Conservation (phyloP, 2,888 invertebrate genomes). For the Acronicta alni region DNA sequence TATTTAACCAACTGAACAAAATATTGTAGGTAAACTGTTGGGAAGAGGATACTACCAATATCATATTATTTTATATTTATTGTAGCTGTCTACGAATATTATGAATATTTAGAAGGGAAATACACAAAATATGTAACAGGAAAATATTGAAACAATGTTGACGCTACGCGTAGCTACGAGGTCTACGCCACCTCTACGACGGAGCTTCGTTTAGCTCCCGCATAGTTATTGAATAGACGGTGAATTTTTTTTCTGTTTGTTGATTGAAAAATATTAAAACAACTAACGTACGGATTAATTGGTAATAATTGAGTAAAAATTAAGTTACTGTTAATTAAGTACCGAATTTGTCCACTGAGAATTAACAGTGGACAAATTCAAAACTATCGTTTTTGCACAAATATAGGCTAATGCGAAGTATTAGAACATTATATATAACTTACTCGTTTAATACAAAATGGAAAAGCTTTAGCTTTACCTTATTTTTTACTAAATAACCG, state of each 20-base stretch:
- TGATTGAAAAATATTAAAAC: too few species aligned
- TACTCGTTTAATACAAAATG: slow-evolving; percentile 35
- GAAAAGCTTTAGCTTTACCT: slow-evolving; percentile 34
- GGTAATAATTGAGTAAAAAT: too few species aligned
- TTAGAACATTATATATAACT: slow-evolving; percentile 26
- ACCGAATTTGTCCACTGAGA: too few species aligned
- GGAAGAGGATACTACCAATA: background rate
- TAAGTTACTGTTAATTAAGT: too few species aligned
- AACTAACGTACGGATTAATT: too few species aligned
- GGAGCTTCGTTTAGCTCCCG: slow-evolving; percentile 8
- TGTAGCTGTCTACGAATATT: background rate
- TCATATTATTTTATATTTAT: background rate
- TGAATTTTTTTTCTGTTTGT: too few species aligned
- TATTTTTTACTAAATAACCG: slow-evolving; percentile 33
- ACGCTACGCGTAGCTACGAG: slow-evolving; percentile 51
- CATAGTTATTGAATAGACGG: background rate
- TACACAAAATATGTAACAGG: background rate
- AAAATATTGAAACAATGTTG: slow-evolving; percentile 9
- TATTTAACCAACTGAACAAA: too few species aligned
- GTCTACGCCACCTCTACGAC: slow-evolving; percentile 57
- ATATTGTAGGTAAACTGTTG: background rate
- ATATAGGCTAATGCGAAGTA: slow-evolving; percentile 26
- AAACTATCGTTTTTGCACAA: background rate
- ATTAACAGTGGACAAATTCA: too few species aligned
- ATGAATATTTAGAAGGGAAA: background rate